Conservation (phyloP, 2,888 invertebrate species). For the Carpatolechia fugitivella region DNA sequence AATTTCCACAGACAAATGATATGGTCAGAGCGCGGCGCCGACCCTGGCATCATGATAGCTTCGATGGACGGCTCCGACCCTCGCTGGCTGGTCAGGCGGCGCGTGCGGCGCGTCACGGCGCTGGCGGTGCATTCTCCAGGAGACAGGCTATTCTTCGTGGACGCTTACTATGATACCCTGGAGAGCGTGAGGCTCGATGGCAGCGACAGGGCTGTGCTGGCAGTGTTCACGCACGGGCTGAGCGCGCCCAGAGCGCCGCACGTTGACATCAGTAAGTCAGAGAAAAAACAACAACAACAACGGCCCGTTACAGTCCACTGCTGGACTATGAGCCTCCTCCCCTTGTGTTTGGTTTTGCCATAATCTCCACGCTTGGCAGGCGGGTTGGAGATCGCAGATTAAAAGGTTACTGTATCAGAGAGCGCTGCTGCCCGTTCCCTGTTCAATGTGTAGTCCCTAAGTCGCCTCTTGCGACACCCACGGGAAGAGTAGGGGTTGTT, state of each 20-base stretch:
- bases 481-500: too few species aligned
- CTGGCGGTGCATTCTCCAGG: constrained; percentile 85
- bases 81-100: constrained; percentile 77
- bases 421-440: too few species aligned
- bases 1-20: constrained; percentile 77
- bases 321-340: too few species aligned
- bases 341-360: too few species aligned
- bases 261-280: not conserved
- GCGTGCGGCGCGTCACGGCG: constrained; percentile 86
- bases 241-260: constrained; percentile 15
- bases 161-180: constrained; percentile 86
- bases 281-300: too few species aligned
- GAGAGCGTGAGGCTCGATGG: constrained; percentile 86
- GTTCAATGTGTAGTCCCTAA: too few species aligned
- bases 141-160: constrained; percentile 89
- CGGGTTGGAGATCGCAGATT: too few species aligned
- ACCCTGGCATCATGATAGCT: constrained; percentile 81
- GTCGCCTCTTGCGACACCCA: too few species aligned
- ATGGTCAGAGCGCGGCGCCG: constrained; percentile 86
- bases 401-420: too few species aligned
- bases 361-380: too few species aligned
- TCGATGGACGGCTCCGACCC: constrained; percentile 81
- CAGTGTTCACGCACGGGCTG: constrained; percentile 37
- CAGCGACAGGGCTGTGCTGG: constrained; percentile 71
- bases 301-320: too few species aligned